A percentile compares a stretch with the other conserved stretches of the same genome.
These are phyloP conservation scores for Chaetogeoica ovagalla DNA, from an alignment of 2,888 invertebrate genomes.

Conservation along the genomic window DNA sequence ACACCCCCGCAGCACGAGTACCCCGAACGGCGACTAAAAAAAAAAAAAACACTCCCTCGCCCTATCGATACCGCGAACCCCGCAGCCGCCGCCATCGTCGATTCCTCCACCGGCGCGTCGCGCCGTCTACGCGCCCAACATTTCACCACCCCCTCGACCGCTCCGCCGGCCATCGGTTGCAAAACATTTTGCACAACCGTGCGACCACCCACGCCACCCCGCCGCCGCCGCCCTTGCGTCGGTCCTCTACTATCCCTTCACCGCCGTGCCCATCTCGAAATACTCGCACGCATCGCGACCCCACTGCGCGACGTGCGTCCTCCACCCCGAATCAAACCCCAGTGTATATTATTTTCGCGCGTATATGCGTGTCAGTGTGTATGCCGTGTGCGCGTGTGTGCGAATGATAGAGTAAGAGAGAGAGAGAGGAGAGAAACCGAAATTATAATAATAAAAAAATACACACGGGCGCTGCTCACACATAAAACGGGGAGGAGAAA, in stretches of 20 bases:
- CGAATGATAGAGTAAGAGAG: not conserved
- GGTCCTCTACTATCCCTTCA: slow-evolving; percentile 21
- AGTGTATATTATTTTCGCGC: slow-evolving; percentile 28
- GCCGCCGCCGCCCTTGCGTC: slow-evolving; percentile 2
- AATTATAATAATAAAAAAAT: slow-evolving; percentile 11
- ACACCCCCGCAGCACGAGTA: too few species aligned
- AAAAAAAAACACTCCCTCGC: too few species aligned
- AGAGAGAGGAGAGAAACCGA: not conserved
- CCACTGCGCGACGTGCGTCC: slow-evolving; percentile 20
- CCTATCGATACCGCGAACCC: too few species aligned
- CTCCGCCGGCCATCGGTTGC: slow-evolving; percentile 35
- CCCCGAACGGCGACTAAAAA: too few species aligned
- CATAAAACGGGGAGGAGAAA: slow-evolving; percentile 10
- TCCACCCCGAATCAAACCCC: slow-evolving; percentile 34
- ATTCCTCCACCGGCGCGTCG: slow-evolving; percentile 29
- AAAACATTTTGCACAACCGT: slow-evolving; percentile 52
- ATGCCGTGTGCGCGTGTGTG: too few species aligned
- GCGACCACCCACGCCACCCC: slow-evolving; percentile 51
- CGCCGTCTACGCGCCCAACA: not conserved
- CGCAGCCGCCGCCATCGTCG: slow-evolving; percentile 9
- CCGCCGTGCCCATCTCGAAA: not conserved
- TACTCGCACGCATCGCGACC: slow-evolving; percentile 30
- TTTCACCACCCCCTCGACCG: slow-evolving; percentile 34
- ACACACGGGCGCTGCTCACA: not conserved
- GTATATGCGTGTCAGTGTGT: not conserved